Evolutionary conservation across 2,888 invertebrate species (phyloP).

Genomic region (Meiosimyza decipiens): DNA sequence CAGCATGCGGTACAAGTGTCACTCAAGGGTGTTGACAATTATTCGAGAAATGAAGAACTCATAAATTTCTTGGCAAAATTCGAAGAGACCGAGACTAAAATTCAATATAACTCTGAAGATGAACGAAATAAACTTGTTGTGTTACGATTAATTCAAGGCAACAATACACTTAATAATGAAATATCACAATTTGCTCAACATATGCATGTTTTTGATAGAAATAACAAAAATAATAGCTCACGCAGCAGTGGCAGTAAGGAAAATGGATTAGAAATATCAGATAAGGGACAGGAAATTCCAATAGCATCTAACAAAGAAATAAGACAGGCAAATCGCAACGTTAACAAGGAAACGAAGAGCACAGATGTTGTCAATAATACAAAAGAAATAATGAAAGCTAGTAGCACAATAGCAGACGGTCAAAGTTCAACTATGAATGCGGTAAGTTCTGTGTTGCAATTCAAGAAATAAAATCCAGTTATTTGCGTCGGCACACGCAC

Average conservation of each 20-base stretch:
- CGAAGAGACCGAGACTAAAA: slow-evolving; percentile 40
- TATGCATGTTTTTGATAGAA: not conserved
- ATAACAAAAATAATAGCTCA: not conserved
- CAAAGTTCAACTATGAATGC: too few relatives aligned
- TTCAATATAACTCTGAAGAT: slow-evolving; percentile 31
- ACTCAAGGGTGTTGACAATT: slow-evolving; percentile 37
- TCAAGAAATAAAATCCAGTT: too few relatives aligned
- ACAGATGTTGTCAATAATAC: too few relatives aligned
- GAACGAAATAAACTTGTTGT: slow-evolving; percentile 3
- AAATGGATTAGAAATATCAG: not conserved
- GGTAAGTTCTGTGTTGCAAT: too few relatives aligned
- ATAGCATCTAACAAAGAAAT: not conserved
- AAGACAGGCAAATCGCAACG: too few relatives aligned
- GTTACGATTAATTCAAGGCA: slow-evolving; percentile 10
- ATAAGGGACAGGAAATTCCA: not conserved
- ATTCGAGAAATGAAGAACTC: slow-evolving; percentile 32
- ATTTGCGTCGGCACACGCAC: too few relatives aligned
- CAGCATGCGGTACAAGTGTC: slow-evolving; percentile 36
- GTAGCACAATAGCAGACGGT: too few relatives aligned
- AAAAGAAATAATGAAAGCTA: too few relatives aligned
- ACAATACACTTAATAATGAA: slow-evolving; percentile 41
- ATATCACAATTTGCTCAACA: slow-evolving; percentile 31
- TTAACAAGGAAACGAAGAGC: too few relatives aligned
- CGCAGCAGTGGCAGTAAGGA: not conserved
- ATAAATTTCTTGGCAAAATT: slow-evolving; percentile 39